Percentiles rank a stretch among this genome's conserved stretches.
Conservation (phyloP, 2,113 vertebrate genomes). For the Okapia johnstoni region DNA sequence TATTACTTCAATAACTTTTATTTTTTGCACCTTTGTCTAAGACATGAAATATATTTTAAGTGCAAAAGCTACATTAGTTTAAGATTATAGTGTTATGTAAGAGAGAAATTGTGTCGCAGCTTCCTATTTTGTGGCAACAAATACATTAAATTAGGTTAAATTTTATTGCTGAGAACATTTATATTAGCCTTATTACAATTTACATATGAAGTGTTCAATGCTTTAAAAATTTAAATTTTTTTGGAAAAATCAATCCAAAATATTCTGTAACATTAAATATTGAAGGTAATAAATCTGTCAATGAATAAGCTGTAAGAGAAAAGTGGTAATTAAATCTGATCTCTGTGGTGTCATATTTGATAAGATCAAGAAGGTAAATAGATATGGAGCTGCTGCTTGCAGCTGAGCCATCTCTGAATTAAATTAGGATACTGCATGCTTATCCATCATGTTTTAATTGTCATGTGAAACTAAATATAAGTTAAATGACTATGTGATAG, state of each 20-base stretch:
- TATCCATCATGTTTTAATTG: neutral
- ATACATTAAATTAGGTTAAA: neutral
- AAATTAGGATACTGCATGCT: neutral
- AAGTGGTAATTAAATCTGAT: neutral
- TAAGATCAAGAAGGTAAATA: neutral
- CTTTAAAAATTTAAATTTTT: neutral
- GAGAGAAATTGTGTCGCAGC: neutral
- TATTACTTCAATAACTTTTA: neutral
- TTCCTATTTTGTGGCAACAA: neutral
- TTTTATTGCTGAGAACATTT: neutral
- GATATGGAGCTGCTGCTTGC: neutral
- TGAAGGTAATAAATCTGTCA: neutral
- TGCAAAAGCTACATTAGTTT: neutral
- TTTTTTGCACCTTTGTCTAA: neutral
- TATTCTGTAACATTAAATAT: neutral
- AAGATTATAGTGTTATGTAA: neutral
- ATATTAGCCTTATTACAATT: neutral
- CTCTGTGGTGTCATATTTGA: neutral
- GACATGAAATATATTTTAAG: neutral
- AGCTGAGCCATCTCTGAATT: neutral
- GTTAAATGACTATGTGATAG: neutral
- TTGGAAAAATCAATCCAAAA: neutral
- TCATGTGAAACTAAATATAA: neutral
- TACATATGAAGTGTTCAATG: neutral
- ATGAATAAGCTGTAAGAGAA: neutral